Evolutionary conservation across 2,797 vertebrate species (phyloP), one percentile per base, ranked within the genome.

Genomic region (Sebastes matsubarae): DNA sequence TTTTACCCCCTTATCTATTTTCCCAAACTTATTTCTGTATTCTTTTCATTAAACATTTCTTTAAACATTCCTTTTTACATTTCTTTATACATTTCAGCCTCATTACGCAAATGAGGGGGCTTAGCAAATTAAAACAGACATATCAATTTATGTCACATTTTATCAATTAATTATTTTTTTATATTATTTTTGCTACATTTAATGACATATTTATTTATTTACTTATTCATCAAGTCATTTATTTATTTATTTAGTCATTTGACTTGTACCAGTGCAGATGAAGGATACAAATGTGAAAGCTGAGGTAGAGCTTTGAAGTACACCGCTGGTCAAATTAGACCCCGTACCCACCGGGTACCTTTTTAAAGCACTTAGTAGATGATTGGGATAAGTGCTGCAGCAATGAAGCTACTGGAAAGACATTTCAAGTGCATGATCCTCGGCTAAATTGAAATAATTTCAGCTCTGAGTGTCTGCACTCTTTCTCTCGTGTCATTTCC

Each of bases 381-480:
- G 5, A 50, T 42, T 55, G 22, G 36, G 50, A 46, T 63, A 65
- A 79, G 64, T 68, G 72, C 34, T 30, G 24, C n/a, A 55, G 72
- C n/a, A 59, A 54, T 18, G 9, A 57, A 24, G 25, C 20, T 32
- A 38, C 27, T 63, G 25, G 72, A 79, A 68, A 83, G 20, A 2
- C n/a, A 16, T 57, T 68, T 68, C 11, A 79, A 73, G 30, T 54
- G 60, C 32, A 29, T 52, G 30, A 59, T 58, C 32, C 18, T 76
- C 14, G 18, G 22, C 27, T 52, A n/a, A 72, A 87, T 18, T 69
- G 20, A 78, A 70, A 79, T 77, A n/a, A 68, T 85, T 79, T 64
- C 16, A 69, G 27, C 20, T 79, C 3, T 42, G 63, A 80, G 69
- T 67, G 61, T 36, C 5, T 2, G 38, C 2, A n/a, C 52, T 73